phyloP scores from a whole-genome alignment of 2,888 invertebrate species.

The Agonopterix heracliana region DNA sequence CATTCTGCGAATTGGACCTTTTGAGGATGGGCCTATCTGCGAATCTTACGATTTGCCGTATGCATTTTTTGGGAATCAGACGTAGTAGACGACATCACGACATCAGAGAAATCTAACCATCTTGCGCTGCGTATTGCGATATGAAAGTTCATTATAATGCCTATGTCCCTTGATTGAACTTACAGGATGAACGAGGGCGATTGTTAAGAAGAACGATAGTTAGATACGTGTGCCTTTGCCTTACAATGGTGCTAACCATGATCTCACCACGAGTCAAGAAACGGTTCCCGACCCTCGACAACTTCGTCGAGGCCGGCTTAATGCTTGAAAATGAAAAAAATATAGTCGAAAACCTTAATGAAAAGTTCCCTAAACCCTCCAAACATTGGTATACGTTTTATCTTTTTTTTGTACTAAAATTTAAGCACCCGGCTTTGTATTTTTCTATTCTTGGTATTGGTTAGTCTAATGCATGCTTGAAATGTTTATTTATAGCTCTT shows the following conservation, averaged over 20 bases:
- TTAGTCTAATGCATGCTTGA: not conserved
- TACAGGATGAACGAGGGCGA: slow-evolving; percentile 86
- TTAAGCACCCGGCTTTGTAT: slow-evolving; percentile 1
- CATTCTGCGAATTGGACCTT: too few species aligned
- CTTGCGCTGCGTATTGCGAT: too few species aligned
- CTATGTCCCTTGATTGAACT: slow-evolving; percentile 5
- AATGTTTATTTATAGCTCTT: not conserved
- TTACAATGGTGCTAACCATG: slow-evolving; percentile 92
- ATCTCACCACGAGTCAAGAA: slow-evolving; percentile 93
- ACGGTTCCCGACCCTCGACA: slow-evolving; percentile 88
- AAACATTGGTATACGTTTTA: slow-evolving; percentile 83
- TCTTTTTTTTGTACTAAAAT: slow-evolving; percentile 1
- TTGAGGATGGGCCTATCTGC: too few species aligned
- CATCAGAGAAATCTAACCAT: too few species aligned
- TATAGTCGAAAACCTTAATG: slow-evolving; percentile 86
- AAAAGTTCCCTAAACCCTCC: slow-evolving; percentile 88
- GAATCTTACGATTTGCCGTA: too few species aligned
- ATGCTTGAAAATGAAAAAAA: slow-evolving; percentile 87
- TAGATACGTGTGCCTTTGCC: slow-evolving; percentile 88
- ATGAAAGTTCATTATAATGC: too few species aligned
- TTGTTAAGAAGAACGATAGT: slow-evolving; percentile 89
- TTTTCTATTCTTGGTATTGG: not conserved
- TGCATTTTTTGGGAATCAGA: too few species aligned
- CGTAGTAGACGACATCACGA: too few species aligned
- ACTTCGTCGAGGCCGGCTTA: slow-evolving; percentile 90